Base-by-base conservation (phyloP, 1,140 invertebrate species). In the Chionoecetes opilio region DNA sequence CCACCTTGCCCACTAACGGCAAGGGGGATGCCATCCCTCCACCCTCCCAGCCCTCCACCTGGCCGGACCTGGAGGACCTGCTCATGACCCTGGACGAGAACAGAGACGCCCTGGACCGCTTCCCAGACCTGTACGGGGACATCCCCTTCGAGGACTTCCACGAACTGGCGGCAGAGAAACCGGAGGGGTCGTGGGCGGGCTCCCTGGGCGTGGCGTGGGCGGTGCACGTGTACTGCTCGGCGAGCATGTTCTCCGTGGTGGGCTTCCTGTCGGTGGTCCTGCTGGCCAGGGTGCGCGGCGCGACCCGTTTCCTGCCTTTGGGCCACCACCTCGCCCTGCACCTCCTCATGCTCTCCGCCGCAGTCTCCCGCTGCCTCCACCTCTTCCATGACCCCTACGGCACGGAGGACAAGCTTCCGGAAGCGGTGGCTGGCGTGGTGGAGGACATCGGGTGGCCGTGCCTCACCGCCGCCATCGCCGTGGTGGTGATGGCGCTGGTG, bases 381-480 rank as follows among this genome's bases (percentile, higher is more conserved):
- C 97, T 99, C 89, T 98, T 99, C 96, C 98, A 99, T 96, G 99
- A 99, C 97, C 98, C 98, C 0, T 99, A 99, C 96, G 99, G 99
- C 96, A 98, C 98, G 9, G 98, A 98, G 93, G 97, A 98, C 82
- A 98, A 98, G 0, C 97, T 99, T 96, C 98, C 98, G 46, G 97
- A 98, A n/a, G 98, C 98, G 63, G 97, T 99, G 17, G 98, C 98
- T 38, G 98, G 98, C 95, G 98, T 99, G n/a, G 97, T 99, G 2
- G 98, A 99, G 93, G 98, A 99, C 96, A 97, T 99, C 35, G 98
- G 98, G 0, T 98, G 98, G 32, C 99, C 99, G 91, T 98, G 99
- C 90, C 97, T 99, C 14, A 98, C 98, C 21, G 98, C 99, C 0
- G 98, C 98, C 0, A 99, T 99, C 97, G 98, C 98, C 17, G 98